Evolutionary conservation across 2,888 invertebrate genomes (phyloP).

Genomic region (Phortica okadai): DNA sequence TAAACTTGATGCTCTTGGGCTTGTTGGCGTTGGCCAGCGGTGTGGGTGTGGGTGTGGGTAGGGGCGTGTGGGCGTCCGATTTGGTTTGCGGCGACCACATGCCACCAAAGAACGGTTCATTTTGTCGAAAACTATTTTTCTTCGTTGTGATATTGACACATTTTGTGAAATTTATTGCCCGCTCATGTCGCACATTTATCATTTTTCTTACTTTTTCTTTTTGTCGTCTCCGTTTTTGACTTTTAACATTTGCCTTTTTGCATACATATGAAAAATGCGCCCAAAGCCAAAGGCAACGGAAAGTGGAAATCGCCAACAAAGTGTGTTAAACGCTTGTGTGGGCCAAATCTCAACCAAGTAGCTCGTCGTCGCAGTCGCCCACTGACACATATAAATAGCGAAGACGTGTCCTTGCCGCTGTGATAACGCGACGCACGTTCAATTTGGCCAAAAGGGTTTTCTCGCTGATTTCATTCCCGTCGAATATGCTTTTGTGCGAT

Average conservation of each 20-base stretch:
- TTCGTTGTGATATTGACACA: constrained; percentile 23
- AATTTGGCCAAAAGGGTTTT: constrained; percentile 14
- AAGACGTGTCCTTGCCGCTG: constrained; percentile 17
- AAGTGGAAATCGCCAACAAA: too few relatives aligned
- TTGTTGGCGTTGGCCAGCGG: background rate
- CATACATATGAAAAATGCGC: background rate
- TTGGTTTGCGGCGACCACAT: background rate
- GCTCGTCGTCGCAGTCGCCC: background rate
- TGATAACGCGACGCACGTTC: background rate
- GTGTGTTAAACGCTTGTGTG: too few relatives aligned
- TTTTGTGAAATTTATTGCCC: constrained; percentile 27
- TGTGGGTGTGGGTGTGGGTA: background rate
- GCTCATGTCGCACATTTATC: constrained; percentile 29
- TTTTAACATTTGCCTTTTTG: background rate
- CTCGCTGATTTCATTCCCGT: background rate
- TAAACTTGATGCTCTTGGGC: background rate
- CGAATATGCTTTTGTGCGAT: background rate
- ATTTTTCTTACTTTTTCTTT: constrained; percentile 11
- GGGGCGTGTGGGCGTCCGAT: background rate
- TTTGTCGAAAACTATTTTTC: constrained; percentile 13
- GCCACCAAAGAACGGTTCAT: background rate
- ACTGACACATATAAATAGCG: constrained; percentile 4
- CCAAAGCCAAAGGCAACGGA: too few relatives aligned
- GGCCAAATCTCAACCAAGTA: too few relatives aligned
- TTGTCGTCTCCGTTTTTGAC: background rate